phyloP scores from a whole-genome alignment of 2,797 vertebrate genomes.

The Sphenopsis melanotis region DNA sequence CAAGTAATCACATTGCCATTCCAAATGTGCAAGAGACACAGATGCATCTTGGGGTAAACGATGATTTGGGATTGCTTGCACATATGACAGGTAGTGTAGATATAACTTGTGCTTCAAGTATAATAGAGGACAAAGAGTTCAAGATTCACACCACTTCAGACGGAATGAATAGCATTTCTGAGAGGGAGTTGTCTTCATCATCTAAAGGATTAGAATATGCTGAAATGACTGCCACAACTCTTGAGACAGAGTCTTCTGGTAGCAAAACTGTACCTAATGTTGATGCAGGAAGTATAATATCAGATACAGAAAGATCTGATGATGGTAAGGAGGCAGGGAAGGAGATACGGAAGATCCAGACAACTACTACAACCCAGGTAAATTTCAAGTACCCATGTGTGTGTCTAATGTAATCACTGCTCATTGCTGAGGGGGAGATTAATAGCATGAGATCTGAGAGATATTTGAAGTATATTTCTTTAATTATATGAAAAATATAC shows the following conservation, averaged over 20 bases:
- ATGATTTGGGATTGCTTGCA: constrained; percentile 93
- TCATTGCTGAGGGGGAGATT: background rate
- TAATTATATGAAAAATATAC: background rate
- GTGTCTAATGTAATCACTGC: background rate
- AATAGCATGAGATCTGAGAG: background rate
- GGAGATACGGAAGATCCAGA: constrained; percentile 97
- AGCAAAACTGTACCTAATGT: constrained; percentile 80
- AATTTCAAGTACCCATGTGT: background rate
- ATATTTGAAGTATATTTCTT: background rate
- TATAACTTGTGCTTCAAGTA: constrained; percentile 80
- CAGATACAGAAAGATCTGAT: constrained; percentile 96
- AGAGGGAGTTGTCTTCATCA: constrained; percentile 79
- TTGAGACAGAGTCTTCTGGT: constrained; percentile 80
- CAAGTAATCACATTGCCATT: constrained; percentile 88
- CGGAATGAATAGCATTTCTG: constrained; percentile 86
- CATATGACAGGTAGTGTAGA: constrained; percentile 91
- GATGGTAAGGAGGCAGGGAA: constrained; percentile 93
- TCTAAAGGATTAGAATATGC: constrained; percentile 85
- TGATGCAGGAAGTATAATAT: constrained; percentile 91
- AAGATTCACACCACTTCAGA: constrained; percentile 92
- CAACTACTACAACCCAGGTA: constrained; percentile 95
- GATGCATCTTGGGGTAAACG: constrained; percentile 83
- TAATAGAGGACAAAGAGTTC: constrained; percentile 91
- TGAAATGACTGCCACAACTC: constrained; percentile 77
- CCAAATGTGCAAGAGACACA: constrained; percentile 85